A percentile compares a stretch with the other conserved stretches of the same genome.
Conservation (phyloP, 2,797 vertebrate species). For the Ibycter americanus region DNA sequence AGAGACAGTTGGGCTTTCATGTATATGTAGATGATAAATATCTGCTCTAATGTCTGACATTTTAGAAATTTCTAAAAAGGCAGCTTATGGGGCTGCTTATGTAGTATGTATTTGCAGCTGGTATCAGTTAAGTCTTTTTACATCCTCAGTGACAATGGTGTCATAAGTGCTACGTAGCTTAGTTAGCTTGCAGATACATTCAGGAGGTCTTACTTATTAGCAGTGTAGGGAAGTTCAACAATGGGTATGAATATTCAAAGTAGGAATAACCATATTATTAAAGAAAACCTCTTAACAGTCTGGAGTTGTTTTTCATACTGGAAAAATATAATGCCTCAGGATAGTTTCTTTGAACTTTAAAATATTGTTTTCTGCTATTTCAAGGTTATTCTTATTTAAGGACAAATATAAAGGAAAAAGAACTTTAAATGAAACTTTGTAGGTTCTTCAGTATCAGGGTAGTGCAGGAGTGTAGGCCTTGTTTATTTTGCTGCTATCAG, state of each 20-base stretch:
- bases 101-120: not conserved
- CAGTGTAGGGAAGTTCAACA: not conserved
- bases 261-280: not conserved
- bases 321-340: not conserved
- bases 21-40: not conserved
- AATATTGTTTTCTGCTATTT: not conserved
- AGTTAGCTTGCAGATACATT: not conserved
- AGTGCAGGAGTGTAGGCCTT: not conserved
- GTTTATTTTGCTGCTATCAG: not conserved
- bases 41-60: not conserved
- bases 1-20: not conserved
- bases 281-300: not conserved
- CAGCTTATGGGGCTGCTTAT: not conserved
- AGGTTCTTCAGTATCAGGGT: not conserved
- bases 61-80: not conserved
- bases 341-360: not conserved
- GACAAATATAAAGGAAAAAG: not conserved
- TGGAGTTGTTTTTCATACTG: not conserved
- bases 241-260: not conserved
- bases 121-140: not conserved
- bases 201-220: not conserved
- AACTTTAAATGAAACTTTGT: not conserved
- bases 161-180: not conserved
- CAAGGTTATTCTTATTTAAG: not conserved
- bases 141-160: not conserved